Base-by-base conservation (phyloP, 2,888 invertebrate species). In the Morpho deidamia region DNA sequence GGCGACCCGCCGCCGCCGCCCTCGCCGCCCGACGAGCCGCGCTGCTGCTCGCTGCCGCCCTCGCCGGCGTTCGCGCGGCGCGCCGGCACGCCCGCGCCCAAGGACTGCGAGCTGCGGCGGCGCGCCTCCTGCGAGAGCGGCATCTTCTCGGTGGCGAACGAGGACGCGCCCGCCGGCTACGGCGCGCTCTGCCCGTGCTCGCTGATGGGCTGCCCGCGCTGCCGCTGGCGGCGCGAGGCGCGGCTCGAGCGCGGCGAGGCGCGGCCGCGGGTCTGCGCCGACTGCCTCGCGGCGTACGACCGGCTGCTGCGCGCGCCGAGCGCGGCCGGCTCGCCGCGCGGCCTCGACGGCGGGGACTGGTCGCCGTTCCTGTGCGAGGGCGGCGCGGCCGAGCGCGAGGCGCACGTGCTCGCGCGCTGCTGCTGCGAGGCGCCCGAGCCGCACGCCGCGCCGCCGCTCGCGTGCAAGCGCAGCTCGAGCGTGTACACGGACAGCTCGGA, bases 51-150 rank as follows among this genome's bases (percentile, higher is more conserved):
- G 38, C 73, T 86, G 54, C 88, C 87, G 10, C 74, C 85, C 2
- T 85, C 87, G 49, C 87, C 87, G 12, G 76, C 77, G 5, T 70
- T 78, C 64, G 68, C 70, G 56, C 66, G 66, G 53, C 69, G 65
- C 66, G 54, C 66, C 37, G 23, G 50, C 55, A 68, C 49, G 46
- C 47, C 68, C 55, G 47, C 51, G 63, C 51, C 49, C 42, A 34
- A 35, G 37, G 51, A 48, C 53, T 14, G 58, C 49, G 67, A 69
- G 42, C 68, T 70, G 41, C 90, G 93, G 35, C 86, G 96, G 11
- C 92, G 96, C 44, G 96, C 95, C 53, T 96, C 96, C 12, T 96
- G 96, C 76, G 97, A 97, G 78, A 95, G 95, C 65, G 97, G 97
- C 12, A 96, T 97, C 76, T 97, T 96, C 91, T 96, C 96, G 52